Percentiles rank a stretch among this genome's conserved stretches.
Conservation (phyloP, 2,113 vertebrate species). For the mouse (Mus musculus) region GRCm39 chr1:140426001-140426500, state of each 20-base stretch:
- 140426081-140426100: neutral
- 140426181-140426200: neutral
- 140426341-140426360: conserved; percentile 64
- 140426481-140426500: conserved; percentile 10
- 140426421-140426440: conserved; percentile 71
- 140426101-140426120: neutral
- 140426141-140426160: neutral
- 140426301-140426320: neutral
- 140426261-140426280: neutral
- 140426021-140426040: neutral
- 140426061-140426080: neutral
- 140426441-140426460: neutral
- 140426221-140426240: neutral
- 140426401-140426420: conserved; percentile 79
- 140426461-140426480: neutral
- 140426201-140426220: neutral
- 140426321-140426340: conserved; percentile 28
- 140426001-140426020: neutral
- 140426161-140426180: neutral
- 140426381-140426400: conserved; percentile 72
- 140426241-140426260: neutral
- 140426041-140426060: neutral
- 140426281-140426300: neutral
- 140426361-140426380: conserved; percentile 64
- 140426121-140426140: neutral